These are phyloP conservation scores for Notothenia rossii DNA, from an alignment of 2,113 vertebrate species.

Conservation along the genomic window DNA sequence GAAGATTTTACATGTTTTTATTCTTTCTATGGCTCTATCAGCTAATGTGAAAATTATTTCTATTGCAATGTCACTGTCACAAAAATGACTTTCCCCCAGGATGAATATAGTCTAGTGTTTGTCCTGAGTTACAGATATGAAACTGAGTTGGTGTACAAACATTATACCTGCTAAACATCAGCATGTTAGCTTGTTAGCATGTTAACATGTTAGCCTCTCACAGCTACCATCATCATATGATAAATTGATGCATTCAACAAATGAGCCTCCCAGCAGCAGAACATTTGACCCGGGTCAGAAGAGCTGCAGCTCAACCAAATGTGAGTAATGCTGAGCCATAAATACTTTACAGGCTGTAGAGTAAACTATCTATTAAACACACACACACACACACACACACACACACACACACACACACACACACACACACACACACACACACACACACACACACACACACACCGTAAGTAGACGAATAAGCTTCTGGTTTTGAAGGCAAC, in stretches of 20 bases:
- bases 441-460: no score
- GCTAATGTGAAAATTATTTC: no score
- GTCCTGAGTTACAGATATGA: no score
- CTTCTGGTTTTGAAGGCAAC: no score
- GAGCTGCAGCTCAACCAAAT: neutral
- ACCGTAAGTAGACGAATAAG: no score
- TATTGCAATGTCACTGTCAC: no score
- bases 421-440: neutral
- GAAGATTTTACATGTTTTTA: neutral
- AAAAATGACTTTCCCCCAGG: no score
- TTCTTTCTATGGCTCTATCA: neutral
- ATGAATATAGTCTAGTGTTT: no score
- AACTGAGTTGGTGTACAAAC: no score
- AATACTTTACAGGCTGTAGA: neutral
- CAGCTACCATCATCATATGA: neutral
- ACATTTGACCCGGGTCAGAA: constrained; percentile 17
- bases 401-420: no score
- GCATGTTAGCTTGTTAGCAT: neutral
- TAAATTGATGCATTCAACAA: neutral
- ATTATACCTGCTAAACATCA: no score
- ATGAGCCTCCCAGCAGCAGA: constrained; percentile 1
- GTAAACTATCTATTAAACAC: neutral
- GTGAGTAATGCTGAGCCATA: neutral
- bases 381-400: neutral
- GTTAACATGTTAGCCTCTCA: neutral